These are phyloP conservation scores for Drosophila novamexicana DNA, from an alignment of 1,140 invertebrate genomes.

Conservation along the genomic window DNA sequence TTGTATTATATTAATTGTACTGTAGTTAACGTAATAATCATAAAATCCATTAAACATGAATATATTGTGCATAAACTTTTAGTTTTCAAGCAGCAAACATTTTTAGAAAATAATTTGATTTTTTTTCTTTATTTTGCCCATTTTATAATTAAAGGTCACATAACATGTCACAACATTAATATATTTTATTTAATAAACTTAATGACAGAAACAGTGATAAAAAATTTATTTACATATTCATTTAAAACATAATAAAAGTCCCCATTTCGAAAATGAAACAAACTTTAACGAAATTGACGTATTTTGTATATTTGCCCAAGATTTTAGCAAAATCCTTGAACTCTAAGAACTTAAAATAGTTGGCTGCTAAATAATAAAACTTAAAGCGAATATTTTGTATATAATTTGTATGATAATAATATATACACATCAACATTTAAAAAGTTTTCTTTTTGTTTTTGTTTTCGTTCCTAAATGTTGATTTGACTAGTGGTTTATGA, in stretches of 20 bases:
- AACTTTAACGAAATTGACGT: conserved; percentile 22
- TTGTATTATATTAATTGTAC: conserved; percentile 68
- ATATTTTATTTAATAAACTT: conserved; percentile 14
- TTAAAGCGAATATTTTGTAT: conserved; percentile 42
- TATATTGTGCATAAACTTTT: conserved; percentile 69
- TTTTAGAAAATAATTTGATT: conserved; percentile 39
- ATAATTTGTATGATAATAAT: conserved; percentile 45
- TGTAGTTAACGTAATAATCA: conserved; percentile 63
- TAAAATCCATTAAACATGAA: conserved; percentile 64
- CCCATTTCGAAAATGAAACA: conserved; percentile 75
- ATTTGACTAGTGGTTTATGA: conserved; percentile 67
- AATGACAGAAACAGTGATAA: conserved; percentile 10
- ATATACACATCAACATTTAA: conserved; percentile 50
- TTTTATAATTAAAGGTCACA: conserved; percentile 17
- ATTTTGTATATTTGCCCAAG: conserved; percentile 12
- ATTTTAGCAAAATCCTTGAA: conserved; percentile 11
- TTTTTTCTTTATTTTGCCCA: conserved; percentile 12
- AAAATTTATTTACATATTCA: conserved; percentile 26
- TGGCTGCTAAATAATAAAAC: conserved; percentile 55
- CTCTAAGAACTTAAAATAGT: conserved; percentile 56
- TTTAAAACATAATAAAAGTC: conserved; percentile 2
- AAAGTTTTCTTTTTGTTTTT: conserved; percentile 19
- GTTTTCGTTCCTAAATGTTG: conserved; percentile 28
- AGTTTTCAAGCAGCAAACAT: conserved; percentile 60
- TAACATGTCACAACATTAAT: conserved; percentile 32